phyloP scores from a whole-genome alignment of 2,113 vertebrate species.

The Coreoperca whiteheadi region DNA sequence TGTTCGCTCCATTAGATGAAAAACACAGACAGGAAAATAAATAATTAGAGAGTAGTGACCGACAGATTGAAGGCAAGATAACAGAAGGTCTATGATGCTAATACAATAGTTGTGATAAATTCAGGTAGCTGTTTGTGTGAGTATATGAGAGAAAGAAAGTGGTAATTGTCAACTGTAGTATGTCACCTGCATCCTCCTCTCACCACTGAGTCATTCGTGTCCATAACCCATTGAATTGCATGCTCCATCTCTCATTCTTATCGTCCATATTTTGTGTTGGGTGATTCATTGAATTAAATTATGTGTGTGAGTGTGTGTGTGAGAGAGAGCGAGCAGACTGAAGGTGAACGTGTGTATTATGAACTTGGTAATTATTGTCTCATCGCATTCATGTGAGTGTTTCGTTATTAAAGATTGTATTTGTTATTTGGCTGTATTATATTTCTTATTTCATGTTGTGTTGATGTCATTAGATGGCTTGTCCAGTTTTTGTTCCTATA shows the following conservation, averaged over 20 bases:
- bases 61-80: constrained; percentile 28
- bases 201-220: constrained; percentile 56
- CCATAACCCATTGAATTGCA: constrained; percentile 72
- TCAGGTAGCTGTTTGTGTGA: constrained; percentile 21
- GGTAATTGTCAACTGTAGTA: constrained; percentile 33
- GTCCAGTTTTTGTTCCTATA: constrained; percentile 24
- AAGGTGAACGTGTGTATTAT: constrained; percentile 30
- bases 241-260: constrained; percentile 67
- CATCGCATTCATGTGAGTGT: constrained; percentile 52
- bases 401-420: constrained; percentile 45
- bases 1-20: background rate
- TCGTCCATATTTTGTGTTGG: constrained; percentile 45
- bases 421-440: constrained; percentile 52
- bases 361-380: constrained; percentile 41
- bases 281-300: constrained; percentile 66
- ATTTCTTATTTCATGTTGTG: constrained; percentile 65
- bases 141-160: constrained; percentile 29
- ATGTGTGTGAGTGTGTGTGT: constrained; percentile 28
- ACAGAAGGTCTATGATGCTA: constrained; percentile 15
- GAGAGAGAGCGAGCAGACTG: constrained; percentile 16
- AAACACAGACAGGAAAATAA: constrained; percentile 23
- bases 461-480: constrained; percentile 58
- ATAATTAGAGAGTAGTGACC: background rate
- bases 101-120: constrained; percentile 34
- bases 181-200: constrained; percentile 57